Evolutionary conservation across 1,140 invertebrate species (phyloP), one percentile per base, ranked within the genome.

Genomic region (Triops longicaudatus): DNA sequence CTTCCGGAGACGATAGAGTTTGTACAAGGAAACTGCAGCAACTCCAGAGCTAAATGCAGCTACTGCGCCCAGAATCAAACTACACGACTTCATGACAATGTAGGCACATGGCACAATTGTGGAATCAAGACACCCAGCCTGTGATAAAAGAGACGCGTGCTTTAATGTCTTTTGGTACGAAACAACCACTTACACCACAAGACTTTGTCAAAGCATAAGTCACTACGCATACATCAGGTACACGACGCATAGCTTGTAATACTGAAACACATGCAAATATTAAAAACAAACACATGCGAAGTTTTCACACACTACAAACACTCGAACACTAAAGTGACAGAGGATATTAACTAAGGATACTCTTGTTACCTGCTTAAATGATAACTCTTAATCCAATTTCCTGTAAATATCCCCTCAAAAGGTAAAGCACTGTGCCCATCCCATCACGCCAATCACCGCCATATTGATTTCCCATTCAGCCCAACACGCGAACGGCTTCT

Each of bases 391-490:
- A 14, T 63, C 50, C 14, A 63, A 63, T 6, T 63, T 63, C 50
- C 50, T 63, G 50, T 63, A 10, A 63, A 63, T 63, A 22, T 12
- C 14, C 50, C 50, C 17, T 63, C 50, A 63, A 5, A 22, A 63
- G 50, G 22, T 63, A 63, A 63, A 63, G 50, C 50, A 63, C 50
- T 63, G 50, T 63, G 50, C 50, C 50, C 50, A 63, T 63, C 50
- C 50, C 50, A 63, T 63, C 50, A 63, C 50, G 50, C 50, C 50
- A 63, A 63, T 63, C 50, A 63, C 50, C 50, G 50, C 50, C 50
- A 63, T 63, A 63, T 63, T 63, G 50, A 63, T 63, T 63, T 63
- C 50, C 50, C 50, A 63, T 63, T 63, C 50, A 63, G 4, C 50
- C 50, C 22, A 63, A 63, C 50, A 63, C 50, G 50, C 50, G 50